phyloP scores from a whole-genome alignment of 1,140 invertebrate genomes.

The Conus betulinus region DNA sequence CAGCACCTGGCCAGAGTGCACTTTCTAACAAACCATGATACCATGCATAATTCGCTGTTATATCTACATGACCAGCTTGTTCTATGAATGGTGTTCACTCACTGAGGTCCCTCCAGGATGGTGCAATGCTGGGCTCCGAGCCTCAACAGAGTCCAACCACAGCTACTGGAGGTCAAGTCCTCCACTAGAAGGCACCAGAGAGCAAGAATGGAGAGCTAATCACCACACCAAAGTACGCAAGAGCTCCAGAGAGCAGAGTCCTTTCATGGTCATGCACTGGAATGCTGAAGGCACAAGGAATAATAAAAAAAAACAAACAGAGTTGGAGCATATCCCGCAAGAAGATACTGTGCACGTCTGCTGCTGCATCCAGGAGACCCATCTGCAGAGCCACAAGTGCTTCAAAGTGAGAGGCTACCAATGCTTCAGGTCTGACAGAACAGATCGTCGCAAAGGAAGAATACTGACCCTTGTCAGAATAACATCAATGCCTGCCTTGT shows the following conservation, averaged over 20 bases:
- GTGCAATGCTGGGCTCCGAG: no score
- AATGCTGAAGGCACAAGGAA: not conserved
- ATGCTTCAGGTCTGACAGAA: not conserved
- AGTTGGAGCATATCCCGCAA: not conserved
- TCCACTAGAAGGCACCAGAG: not conserved
- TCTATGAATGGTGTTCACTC: no score
- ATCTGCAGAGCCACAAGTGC: not conserved
- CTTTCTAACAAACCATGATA: no score
- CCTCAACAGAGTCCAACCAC: no score
- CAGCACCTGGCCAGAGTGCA: no score
- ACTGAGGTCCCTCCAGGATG: no score
- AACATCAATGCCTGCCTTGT: constrained; percentile 14
- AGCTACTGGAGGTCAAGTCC: no score
- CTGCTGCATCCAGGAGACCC: not conserved
- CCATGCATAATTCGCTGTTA: no score
- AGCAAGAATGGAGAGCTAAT: not conserved
- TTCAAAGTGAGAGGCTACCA: constrained; percentile 17
- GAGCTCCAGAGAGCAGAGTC: not conserved
- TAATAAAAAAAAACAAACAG: not conserved
- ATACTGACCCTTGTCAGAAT: not conserved
- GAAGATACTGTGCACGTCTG: not conserved
- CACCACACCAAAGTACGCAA: not conserved
- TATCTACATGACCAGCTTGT: no score
- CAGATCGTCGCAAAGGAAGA: not conserved
- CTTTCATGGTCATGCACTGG: not conserved